Percentiles rank a stretch among this genome's conserved stretches.
Evolutionary conservation across 2,113 vertebrate species (phyloP).

Genomic region (Pantherophis guttatus): DNA sequence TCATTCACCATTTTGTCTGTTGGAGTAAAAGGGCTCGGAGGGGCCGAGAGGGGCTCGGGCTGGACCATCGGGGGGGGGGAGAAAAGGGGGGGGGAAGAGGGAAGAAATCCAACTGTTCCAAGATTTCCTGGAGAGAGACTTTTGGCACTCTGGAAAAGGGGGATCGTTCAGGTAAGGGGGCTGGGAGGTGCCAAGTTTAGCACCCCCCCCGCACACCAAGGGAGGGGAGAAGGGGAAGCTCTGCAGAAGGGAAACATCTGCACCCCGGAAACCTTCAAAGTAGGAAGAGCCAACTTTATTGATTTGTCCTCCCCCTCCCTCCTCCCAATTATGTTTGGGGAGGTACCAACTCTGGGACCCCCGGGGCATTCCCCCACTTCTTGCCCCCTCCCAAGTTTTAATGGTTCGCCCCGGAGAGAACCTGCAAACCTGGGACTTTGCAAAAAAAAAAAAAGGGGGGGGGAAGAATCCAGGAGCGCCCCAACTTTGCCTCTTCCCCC

Average conservation of each 20-base stretch:
- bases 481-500: neutral
- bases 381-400: neutral
- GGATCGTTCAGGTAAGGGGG: constrained; percentile 14
- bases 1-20: constrained; percentile 98
- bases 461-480: neutral
- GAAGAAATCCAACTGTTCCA: constrained; percentile 26
- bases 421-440: neutral
- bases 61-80: constrained; percentile 42
- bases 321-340: neutral
- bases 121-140: neutral
- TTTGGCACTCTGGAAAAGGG: neutral
- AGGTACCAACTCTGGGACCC: neutral
- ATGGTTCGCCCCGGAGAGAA: neutral
- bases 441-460: too few species aligned
- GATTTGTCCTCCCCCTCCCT: neutral
- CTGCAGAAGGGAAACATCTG: neutral
- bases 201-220: neutral
- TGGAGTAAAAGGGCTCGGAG: constrained; percentile 85
- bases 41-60: constrained; percentile 62
- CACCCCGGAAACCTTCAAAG: neutral
- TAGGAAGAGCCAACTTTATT: neutral
- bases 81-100: constrained; percentile 31
- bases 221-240: constrained; percentile 11
- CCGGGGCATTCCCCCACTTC: neutral
- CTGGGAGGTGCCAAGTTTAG: constrained; percentile 27